These are phyloP conservation scores for Probaryconus sp. DNA, from an alignment of 1,140 invertebrate genomes.

Conservation along the genomic window DNA sequence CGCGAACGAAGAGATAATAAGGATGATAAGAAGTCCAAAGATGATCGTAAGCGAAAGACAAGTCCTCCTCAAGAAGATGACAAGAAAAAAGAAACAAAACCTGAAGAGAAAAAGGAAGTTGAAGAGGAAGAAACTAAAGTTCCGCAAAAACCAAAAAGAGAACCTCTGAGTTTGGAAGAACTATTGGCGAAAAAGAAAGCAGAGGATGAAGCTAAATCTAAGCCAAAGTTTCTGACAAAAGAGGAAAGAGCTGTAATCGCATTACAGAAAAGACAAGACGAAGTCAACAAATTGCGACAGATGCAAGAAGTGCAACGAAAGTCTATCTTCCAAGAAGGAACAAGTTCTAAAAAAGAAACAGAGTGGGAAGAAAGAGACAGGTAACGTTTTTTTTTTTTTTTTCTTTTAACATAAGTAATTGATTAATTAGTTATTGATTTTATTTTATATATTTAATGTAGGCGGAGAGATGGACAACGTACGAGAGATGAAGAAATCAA, in stretches of 20 bases:
- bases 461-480: slow-evolving; percentile 70
- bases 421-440: slow-evolving; percentile 1
- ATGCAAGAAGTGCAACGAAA: slow-evolving; percentile 85
- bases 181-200: slow-evolving; percentile 97
- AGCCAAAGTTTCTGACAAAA: slow-evolving; percentile 98
- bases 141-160: slow-evolving; percentile 82
- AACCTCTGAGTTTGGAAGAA: slow-evolving; percentile 97
- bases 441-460: slow-evolving; percentile 23
- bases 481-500: slow-evolving; percentile 80
- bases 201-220: slow-evolving; percentile 94
- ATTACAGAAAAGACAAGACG: slow-evolving; percentile 90
- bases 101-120: slow-evolving; percentile 73
- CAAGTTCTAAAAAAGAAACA: slow-evolving; percentile 63
- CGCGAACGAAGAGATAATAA: slow-evolving; percentile 71
- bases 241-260: slow-evolving; percentile 95
- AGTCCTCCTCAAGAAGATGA: slow-evolving; percentile 73
- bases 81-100: slow-evolving; percentile 75
- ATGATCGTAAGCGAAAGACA: slow-evolving; percentile 72
- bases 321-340: slow-evolving; percentile 68
- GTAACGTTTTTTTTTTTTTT: slow-evolving; percentile 38
- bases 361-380: slow-evolving; percentile 74
- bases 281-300: slow-evolving; percentile 85
- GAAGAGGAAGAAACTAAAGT: slow-evolving; percentile 72
- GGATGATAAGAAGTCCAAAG: slow-evolving; percentile 71
- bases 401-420: background rate